Evolutionary conservation across 2,797 vertebrate species (phyloP).

Genomic region (Eulemur coronatus): DNA sequence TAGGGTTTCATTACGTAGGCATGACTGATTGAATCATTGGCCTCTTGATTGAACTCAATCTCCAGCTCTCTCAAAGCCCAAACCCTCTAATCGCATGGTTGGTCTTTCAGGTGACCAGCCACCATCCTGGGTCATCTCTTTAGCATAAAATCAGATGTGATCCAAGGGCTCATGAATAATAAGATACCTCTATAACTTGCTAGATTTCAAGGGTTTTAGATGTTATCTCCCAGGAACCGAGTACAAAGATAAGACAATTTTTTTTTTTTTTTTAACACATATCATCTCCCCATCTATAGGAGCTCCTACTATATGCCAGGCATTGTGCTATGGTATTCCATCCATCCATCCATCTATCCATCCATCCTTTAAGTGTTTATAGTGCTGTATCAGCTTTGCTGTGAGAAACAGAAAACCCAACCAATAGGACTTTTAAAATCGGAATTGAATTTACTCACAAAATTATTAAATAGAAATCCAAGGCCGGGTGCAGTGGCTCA

Average conservation of each 20-base stretch:
- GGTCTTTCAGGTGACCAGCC: not conserved
- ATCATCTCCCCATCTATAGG: not conserved
- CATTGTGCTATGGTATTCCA: not conserved
- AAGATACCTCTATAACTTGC: not conserved
- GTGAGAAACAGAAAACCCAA: conserved; percentile 19
- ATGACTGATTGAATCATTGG: not conserved
- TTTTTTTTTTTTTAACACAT: not conserved
- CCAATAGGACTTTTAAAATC: not conserved
- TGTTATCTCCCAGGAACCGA: not conserved
- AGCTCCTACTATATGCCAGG: not conserved
- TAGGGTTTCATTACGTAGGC: not conserved
- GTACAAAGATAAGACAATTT: not conserved
- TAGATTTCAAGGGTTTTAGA: conserved; percentile 3
- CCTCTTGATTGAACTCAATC: not conserved
- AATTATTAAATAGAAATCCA: not conserved
- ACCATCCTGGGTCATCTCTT: not conserved
- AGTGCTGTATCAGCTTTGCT: not conserved
- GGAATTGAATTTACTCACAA: not conserved
- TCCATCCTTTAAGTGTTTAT: not conserved
- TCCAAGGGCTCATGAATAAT: not conserved
- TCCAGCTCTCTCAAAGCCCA: not conserved
- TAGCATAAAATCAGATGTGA: not conserved
- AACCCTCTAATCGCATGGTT: not conserved
- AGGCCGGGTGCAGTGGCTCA: too few relatives aligned
- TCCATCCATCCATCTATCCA: not conserved